Conservation (phyloP, 2,113 vertebrate species). For the Brienomyrus longianalis region DNA sequence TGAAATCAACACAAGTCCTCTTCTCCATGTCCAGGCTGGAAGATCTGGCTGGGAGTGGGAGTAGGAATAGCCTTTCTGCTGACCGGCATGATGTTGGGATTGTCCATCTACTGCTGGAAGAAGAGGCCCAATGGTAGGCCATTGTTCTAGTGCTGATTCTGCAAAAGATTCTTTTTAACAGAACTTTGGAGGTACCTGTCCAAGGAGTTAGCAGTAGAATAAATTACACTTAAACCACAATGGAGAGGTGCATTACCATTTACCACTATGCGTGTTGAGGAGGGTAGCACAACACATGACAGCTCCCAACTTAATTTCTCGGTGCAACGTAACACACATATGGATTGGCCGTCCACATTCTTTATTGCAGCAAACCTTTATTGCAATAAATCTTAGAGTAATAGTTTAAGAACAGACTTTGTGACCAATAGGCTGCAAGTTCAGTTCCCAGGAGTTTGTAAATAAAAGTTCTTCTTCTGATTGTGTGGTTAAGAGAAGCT, state of each 20-base stretch:
- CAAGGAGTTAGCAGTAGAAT: neutral
- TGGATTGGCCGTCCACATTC: too few species aligned
- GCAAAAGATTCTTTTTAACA: neutral
- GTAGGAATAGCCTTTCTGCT: constrained; percentile 27
- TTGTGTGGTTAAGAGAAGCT: neutral
- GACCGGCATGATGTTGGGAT: constrained; percentile 13
- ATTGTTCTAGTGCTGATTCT: neutral
- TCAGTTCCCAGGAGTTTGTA: neutral
- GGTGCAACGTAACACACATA: too few species aligned
- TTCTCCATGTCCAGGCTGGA: neutral
- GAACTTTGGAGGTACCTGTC: neutral
- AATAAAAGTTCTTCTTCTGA: neutral
- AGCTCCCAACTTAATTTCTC: neutral
- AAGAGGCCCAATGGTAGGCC: constrained; percentile 37
- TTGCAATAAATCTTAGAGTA: neutral
- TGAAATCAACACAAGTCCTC: neutral
- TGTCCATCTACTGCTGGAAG: constrained; percentile 15
- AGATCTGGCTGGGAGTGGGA: constrained; percentile 25
- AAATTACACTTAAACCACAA: neutral
- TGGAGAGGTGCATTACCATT: neutral
- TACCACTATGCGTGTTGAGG: neutral
- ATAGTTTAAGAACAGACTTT: neutral
- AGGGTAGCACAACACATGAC: neutral
- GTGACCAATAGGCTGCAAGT: neutral
- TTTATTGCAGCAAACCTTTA: neutral